Base-by-base conservation (phyloP, 2,113 vertebrate genomes). In the Aramus guarauna region DNA sequence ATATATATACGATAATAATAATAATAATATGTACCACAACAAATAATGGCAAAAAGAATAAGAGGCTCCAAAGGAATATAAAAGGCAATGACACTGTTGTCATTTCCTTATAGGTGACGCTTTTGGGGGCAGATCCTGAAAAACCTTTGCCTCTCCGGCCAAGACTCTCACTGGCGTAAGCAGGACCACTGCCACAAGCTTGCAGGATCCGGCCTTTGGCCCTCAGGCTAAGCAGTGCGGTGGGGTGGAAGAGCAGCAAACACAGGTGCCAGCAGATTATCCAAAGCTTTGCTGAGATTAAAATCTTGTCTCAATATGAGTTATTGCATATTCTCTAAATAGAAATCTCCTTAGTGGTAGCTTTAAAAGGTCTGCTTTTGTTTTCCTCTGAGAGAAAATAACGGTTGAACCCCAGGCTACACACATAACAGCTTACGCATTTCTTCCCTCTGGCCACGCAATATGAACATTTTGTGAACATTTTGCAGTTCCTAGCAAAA, bases 201-300 rank as follows among this genome's bases (percentile, higher is more conserved):
- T 43, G 53, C 74, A 50, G 79, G 75, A 47, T 69, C 47, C 1
- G 52, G 60, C 77, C 93, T 94, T 96, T 97, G 93, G 79, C 53
- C 89, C 63, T 71, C n/a, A 11, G 45, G 53, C 56, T 93, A 76
- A 94, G 92, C 62, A 68, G 77, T 87, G 85, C 73, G n/a, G 22
- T 80, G 82, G 67, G 67, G 89, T 94, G 94, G 95, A 94, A 95
- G 90, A 96, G 88, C 82, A 93, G 81, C 92, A 96, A 89, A 93
- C 79, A 92, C 96, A 96, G 95, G 97, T 97, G 95, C 92, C 85
- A 96, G 94, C 78, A 94, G 97, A 95, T 97, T 95, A 97, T 94
- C 94, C 81, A 94, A 95, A 97, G 96, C 96, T 97, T 90, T 97
- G 85, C 92, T 91, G 94, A 97, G 95, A 97, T 97, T 97, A 97